These are phyloP conservation scores for Sebastes iracundus DNA, from an alignment of 2,797 vertebrate species.

Conservation along the genomic window DNA sequence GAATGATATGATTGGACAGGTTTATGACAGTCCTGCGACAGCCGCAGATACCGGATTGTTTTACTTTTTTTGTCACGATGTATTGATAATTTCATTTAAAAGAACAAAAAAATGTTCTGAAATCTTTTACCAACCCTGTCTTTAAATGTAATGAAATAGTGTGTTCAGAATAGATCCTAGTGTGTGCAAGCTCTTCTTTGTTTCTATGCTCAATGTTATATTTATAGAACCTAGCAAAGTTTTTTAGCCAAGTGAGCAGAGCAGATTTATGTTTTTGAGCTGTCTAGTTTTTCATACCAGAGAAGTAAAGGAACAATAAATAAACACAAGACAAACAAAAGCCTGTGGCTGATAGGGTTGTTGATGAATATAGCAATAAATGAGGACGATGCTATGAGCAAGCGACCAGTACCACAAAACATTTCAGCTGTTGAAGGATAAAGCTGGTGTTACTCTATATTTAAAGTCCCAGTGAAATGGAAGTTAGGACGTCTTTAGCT, in stretches of 20 bases:
- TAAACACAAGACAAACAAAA: background rate
- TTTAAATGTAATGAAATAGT: background rate
- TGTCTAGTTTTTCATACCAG: background rate
- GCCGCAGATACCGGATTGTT: too few species aligned
- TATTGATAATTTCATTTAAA: too few species aligned
- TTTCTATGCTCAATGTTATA: background rate
- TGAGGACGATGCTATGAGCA: background rate
- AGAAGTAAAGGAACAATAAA: background rate
- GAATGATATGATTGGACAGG: too few species aligned
- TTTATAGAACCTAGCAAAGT: background rate
- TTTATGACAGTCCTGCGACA: too few species aligned
- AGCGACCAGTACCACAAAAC: background rate
- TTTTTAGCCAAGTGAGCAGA: background rate
- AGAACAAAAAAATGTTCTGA: too few species aligned
- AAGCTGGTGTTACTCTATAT: background rate
- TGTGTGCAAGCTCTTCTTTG: background rate
- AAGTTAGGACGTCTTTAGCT: too few species aligned
- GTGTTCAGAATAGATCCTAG: background rate
- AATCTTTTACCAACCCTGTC: too few species aligned
- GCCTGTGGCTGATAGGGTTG: background rate
- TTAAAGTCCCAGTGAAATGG: background rate
- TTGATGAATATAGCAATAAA: background rate
- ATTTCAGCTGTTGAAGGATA: background rate
- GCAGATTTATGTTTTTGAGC: background rate
- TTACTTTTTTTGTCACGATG: too few species aligned